Percentiles rank a stretch among this genome's conserved stretches.
phyloP scores from a whole-genome alignment of 2,888 invertebrate species.

The Melitaea athalia region DNA sequence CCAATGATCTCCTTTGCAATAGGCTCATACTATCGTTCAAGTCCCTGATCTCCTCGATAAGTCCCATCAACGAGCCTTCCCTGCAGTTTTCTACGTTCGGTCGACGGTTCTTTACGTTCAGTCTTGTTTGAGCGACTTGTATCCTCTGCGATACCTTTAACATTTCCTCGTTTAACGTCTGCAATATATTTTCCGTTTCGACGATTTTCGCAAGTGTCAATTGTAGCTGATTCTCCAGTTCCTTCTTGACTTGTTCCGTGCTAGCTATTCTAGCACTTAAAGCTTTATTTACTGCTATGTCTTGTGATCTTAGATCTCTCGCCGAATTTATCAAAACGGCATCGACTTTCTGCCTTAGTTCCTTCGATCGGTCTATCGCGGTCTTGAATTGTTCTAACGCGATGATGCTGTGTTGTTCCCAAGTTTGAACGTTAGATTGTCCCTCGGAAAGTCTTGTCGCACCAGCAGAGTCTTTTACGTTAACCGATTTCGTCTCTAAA shows the following conservation, averaged over 20 bases:
- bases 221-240: conserved; percentile 86
- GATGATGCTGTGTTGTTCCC: conserved; percentile 91
- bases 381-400: conserved; percentile 88
- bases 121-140: conserved; percentile 73
- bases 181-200: conserved; percentile 71
- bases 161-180: conserved; percentile 70
- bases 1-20: conserved; percentile 63
- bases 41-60: conserved; percentile 73
- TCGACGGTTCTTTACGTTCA: conserved; percentile 68
- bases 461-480: conserved; percentile 89
- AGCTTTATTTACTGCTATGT: conserved; percentile 89
- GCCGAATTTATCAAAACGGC: conserved; percentile 88
- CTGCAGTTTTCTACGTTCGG: conserved; percentile 75
- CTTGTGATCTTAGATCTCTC: conserved; percentile 90
- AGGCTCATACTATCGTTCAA: conserved; percentile 71
- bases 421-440: conserved; percentile 91
- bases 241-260: conserved; percentile 87
- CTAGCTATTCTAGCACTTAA: conserved; percentile 87
- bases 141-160: conserved; percentile 69
- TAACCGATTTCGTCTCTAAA: conserved; percentile 86
- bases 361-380: conserved; percentile 87
- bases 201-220: conserved; percentile 71
- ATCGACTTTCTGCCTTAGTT: conserved; percentile 87
- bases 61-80: conserved; percentile 68
- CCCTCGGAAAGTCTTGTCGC: conserved; percentile 90